phyloP scores from a whole-genome alignment of 2,113 vertebrate species.

The Trichechus manatus region DNA sequence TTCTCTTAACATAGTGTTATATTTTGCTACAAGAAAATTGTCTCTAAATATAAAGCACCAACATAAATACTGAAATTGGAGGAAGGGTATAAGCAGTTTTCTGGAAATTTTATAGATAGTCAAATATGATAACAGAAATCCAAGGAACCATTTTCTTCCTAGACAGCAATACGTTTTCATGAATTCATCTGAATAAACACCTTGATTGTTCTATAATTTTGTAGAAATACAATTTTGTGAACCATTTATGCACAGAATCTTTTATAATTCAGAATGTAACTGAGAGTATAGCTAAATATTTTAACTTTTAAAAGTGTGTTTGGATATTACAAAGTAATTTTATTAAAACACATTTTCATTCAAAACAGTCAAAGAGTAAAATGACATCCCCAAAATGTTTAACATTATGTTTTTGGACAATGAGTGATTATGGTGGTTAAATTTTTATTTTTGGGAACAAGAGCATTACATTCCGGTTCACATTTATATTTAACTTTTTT shows the following conservation, averaged over 20 bases:
- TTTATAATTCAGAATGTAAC: background rate
- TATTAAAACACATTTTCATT: background rate
- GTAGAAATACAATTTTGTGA: background rate
- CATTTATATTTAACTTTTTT: background rate
- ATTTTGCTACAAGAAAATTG: constrained; percentile 59
- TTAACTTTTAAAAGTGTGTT: background rate
- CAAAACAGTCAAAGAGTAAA: background rate
- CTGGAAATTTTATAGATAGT: background rate
- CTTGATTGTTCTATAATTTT: background rate
- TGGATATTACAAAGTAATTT: background rate
- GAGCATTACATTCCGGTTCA: background rate
- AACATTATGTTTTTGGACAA: background rate
- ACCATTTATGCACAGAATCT: background rate
- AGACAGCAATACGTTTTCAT: background rate
- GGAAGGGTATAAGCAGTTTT: background rate
- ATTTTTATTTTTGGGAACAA: background rate
- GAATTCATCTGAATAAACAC: background rate
- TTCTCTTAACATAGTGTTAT: constrained; percentile 65
- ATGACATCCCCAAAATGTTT: background rate
- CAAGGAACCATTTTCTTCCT: background rate
- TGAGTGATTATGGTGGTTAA: background rate
- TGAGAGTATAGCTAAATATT: background rate
- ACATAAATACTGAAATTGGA: background rate
- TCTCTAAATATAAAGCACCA: constrained; percentile 6
- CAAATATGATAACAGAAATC: background rate